These are phyloP conservation scores for Nematolebias whitei DNA, from an alignment of 2,113 vertebrate genomes.

Conservation along the genomic window DNA sequence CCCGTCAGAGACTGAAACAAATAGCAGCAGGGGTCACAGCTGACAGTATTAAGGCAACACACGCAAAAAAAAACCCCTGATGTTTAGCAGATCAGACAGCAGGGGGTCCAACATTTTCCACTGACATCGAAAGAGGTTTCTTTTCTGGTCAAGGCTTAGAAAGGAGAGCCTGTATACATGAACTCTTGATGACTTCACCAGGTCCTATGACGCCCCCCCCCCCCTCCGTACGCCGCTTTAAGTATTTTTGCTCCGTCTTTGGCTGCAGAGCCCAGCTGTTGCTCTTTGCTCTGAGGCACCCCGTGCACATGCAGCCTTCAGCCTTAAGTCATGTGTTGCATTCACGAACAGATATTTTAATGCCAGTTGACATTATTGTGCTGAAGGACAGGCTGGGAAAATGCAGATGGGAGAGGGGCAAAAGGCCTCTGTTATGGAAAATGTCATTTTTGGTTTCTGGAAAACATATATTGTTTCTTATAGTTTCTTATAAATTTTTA, in stretches of 20 bases:
- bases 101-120: conserved; percentile 50
- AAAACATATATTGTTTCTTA: conserved; percentile 25
- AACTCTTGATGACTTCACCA: conserved; percentile 33
- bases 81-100: conserved; percentile 41
- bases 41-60: conserved; percentile 21
- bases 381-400: conserved; percentile 3
- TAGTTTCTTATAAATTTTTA: no score
- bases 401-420: background rate
- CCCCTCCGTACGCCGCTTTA: conserved; percentile 5
- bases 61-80: conserved; percentile 54
- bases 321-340: conserved; percentile 9
- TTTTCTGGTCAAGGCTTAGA: conserved; percentile 22
- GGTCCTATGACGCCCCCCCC: conserved; percentile 16
- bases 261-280: conserved; percentile 45
- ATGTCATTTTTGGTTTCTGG: conserved; percentile 15
- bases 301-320: conserved; percentile 8
- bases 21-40: conserved; percentile 33
- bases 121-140: conserved; percentile 37
- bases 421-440: background rate
- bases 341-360: conserved; percentile 16
- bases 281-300: conserved; percentile 22
- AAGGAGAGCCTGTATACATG: conserved; percentile 27
- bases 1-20: conserved; percentile 16
- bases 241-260: conserved; percentile 26
- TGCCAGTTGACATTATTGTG: conserved; percentile 14